Conservation (phyloP, 2,888 invertebrate genomes). For the Drosophila robusta region DNA sequence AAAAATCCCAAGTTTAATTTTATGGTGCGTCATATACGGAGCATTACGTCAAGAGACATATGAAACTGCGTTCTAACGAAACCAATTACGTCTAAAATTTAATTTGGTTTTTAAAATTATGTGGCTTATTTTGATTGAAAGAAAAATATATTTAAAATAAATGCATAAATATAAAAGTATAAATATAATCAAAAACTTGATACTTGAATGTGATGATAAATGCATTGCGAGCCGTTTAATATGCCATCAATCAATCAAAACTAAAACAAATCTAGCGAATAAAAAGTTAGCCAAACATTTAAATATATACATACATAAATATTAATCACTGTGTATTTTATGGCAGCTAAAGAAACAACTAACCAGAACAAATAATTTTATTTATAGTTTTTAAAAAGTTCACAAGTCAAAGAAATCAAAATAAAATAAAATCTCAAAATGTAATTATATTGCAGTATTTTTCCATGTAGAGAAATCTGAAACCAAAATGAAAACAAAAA, state of each 20-base stretch:
- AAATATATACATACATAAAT: slow-evolving; percentile 5
- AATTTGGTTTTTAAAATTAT: not conserved
- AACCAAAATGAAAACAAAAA: slow-evolving; percentile 2
- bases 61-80: not conserved
- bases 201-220: slow-evolving; percentile 55
- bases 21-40: not conserved
- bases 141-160: slow-evolving; percentile 1
- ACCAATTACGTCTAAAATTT: not conserved
- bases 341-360: slow-evolving; percentile 1
- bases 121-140: not conserved
- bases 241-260: slow-evolving; percentile 28
- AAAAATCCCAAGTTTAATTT: slow-evolving; percentile 1
- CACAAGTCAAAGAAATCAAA: slow-evolving; percentile 12
- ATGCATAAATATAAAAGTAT: not conserved
- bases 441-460: not conserved
- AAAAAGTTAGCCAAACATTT: not conserved
- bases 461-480: not conserved
- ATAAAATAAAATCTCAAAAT: slow-evolving; percentile 21
- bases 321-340: slow-evolving; percentile 14
- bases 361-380: slow-evolving; percentile 2
- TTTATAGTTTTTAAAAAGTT: slow-evolving; percentile 12
- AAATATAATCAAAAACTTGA: slow-evolving; percentile 15
- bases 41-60: not conserved
- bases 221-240: slow-evolving; percentile 45
- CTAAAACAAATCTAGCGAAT: slow-evolving; percentile 5